Evolutionary conservation across 53 echinoderm and acorn worm genomes (phyloP).

Genomic region (Antedon mediterranea): DNA sequence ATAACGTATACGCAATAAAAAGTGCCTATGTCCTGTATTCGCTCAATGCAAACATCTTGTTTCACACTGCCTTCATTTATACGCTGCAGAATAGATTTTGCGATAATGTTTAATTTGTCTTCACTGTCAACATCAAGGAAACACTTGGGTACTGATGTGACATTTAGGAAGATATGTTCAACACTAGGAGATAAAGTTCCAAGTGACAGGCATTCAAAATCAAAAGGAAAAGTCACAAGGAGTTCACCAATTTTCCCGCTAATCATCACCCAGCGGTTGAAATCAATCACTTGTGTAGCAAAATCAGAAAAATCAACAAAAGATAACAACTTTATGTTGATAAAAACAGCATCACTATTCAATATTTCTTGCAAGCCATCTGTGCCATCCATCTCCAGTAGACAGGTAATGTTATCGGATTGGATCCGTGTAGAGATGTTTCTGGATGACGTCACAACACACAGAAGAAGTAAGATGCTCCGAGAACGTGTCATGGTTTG

Average conservation of each 20-base stretch:
- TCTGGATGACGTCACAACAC: too few relatives aligned
- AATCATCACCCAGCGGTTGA: slow-evolving; percentile 60
- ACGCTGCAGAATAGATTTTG: neutral
- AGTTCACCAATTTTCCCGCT: slow-evolving; percentile 49
- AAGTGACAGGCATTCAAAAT: slow-evolving; percentile 60
- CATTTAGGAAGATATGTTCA: slow-evolving; percentile 11
- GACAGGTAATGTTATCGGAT: too few relatives aligned
- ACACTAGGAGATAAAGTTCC: too few relatives aligned
- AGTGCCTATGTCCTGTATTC: slow-evolving; percentile 37
- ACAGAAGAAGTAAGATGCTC: too few relatives aligned
- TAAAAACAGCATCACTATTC: too few relatives aligned
- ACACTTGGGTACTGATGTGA: too few relatives aligned
- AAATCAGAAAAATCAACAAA: too few relatives aligned
- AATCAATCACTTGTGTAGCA: slow-evolving; percentile 39
- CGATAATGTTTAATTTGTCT: slow-evolving; percentile 25
- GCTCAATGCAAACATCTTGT: slow-evolving; percentile 51
- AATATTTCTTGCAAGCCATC: too few relatives aligned
- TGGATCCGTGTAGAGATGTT: too few relatives aligned
- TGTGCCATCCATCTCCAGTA: too few relatives aligned
- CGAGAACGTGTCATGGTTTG: too few relatives aligned
- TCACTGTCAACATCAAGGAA: slow-evolving; percentile 30
- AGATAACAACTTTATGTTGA: too few relatives aligned
- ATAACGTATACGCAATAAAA: slow-evolving; percentile 46
- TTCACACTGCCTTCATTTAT: neutral
- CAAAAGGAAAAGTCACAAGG: slow-evolving; percentile 61